Conservation (phyloP, 2,797 vertebrate genomes). For the Enteromius fasciolatus region DNA sequence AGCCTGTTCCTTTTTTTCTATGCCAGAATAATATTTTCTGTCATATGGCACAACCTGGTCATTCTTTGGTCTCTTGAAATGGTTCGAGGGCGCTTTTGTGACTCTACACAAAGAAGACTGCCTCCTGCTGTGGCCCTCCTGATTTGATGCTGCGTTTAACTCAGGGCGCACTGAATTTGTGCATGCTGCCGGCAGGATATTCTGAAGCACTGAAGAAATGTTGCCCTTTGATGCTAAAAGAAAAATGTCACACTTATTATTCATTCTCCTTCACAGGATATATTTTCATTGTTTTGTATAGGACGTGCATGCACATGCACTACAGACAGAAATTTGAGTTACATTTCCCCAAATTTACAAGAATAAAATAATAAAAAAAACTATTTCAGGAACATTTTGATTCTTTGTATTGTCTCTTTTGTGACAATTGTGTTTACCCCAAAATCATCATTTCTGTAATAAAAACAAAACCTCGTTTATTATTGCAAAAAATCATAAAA, state of each 20-base stretch:
- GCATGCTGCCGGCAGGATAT: constrained; percentile 52
- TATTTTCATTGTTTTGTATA: neutral
- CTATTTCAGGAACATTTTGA: neutral
- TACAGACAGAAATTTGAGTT: neutral
- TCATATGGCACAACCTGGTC: constrained; percentile 48
- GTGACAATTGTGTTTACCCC: no score
- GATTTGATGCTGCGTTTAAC: constrained; percentile 23
- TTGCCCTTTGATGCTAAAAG: constrained; percentile 55
- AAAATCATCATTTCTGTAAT: neutral
- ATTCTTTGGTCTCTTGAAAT: constrained; percentile 56
- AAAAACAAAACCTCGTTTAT: neutral
- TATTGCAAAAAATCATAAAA: neutral
- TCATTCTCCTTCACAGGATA: neutral
- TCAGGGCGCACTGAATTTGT: constrained; percentile 51
- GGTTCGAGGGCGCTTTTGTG: constrained; percentile 32
- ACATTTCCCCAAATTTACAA: neutral
- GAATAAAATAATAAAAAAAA: neutral
- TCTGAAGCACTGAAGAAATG: constrained; percentile 61
- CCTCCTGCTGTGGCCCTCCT: constrained; percentile 36
- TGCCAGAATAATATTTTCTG: constrained; percentile 38
- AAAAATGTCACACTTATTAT: neutral
- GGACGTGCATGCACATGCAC: neutral
- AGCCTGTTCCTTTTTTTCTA: constrained; percentile 53
- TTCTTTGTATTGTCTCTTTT: neutral
- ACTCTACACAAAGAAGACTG: constrained; percentile 30